Conservation (phyloP, 2,797 vertebrate genomes). For the Macrochelys suwanniensis region DNA sequence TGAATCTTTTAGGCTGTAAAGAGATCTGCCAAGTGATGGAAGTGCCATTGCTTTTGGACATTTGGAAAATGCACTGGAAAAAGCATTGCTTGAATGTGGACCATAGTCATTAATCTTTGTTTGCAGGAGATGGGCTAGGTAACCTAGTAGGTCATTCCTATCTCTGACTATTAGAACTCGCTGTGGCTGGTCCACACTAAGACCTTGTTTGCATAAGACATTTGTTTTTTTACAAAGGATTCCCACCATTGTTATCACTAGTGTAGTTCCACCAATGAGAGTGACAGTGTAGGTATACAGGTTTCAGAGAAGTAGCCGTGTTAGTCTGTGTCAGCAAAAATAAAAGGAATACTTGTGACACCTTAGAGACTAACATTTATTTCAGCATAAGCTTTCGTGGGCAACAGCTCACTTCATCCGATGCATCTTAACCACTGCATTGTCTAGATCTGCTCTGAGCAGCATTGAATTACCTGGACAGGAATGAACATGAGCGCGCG, state of each 20-base stretch:
- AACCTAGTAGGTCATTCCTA: neutral
- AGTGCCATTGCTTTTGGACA: neutral
- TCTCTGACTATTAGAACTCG: neutral
- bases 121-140: neutral
- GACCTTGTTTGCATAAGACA: neutral
- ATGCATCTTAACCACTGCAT: neutral
- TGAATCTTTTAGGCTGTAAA: neutral
- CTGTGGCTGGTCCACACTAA: neutral
- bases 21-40: neutral
- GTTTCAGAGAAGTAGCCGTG: no score
- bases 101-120: neutral
- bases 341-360: no score
- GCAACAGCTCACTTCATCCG: no score
- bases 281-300: neutral
- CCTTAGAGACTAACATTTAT: no score
- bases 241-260: neutral
- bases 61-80: neutral
- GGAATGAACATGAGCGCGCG: neutral
- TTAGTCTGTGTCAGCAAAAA: no score
- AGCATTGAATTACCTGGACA: neutral
- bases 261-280: neutral
- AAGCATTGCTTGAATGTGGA: neutral
- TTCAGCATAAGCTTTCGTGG: no score
- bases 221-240: neutral
- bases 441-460: neutral